Percentiles rank a stretch among this genome's conserved stretches.
Evolutionary conservation across 2,888 invertebrate species (phyloP).

Genomic region (Chalcis sispes): DNA sequence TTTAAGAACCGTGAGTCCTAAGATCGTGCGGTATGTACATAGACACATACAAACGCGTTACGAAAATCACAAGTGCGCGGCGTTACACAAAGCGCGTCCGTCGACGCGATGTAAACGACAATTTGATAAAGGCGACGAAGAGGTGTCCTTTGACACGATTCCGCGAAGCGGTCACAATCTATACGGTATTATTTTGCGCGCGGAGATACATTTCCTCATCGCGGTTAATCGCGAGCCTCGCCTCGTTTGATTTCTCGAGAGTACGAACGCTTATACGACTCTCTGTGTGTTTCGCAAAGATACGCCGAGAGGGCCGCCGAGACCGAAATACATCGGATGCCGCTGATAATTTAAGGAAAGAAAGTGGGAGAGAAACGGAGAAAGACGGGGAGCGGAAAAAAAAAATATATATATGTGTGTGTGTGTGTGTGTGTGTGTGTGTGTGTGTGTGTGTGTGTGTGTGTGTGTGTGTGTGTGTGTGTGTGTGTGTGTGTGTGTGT

Average conservation of each 20-base stretch:
- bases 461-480: too few relatives aligned
- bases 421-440: too few relatives aligned
- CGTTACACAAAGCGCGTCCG: too few relatives aligned
- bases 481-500: too few relatives aligned
- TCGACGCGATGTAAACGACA: conserved; percentile 53
- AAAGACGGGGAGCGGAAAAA: neutral
- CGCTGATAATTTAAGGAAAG: too few relatives aligned
- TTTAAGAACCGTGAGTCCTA: conserved; percentile 53
- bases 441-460: too few relatives aligned
- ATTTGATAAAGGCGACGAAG: conserved; percentile 50
- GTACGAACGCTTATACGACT: too few relatives aligned
- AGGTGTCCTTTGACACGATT: conserved; percentile 55
- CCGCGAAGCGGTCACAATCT: conserved; percentile 39
- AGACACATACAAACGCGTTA: neutral
- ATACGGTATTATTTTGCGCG: conserved; percentile 21
- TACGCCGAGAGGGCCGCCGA: too few relatives aligned
- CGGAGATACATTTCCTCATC: conserved; percentile 45
- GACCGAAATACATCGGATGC: too few relatives aligned
- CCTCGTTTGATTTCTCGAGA: too few relatives aligned
- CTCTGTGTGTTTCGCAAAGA: conserved; percentile 2
- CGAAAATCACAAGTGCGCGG: too few relatives aligned
- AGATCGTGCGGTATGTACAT: conserved; percentile 10
- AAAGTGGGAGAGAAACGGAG: conserved; percentile 3
- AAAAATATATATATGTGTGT: too few relatives aligned
- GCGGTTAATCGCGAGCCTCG: neutral